These are phyloP conservation scores for Colaptes auratus DNA, from an alignment of 2,113 vertebrate species.

Conservation along the genomic window DNA sequence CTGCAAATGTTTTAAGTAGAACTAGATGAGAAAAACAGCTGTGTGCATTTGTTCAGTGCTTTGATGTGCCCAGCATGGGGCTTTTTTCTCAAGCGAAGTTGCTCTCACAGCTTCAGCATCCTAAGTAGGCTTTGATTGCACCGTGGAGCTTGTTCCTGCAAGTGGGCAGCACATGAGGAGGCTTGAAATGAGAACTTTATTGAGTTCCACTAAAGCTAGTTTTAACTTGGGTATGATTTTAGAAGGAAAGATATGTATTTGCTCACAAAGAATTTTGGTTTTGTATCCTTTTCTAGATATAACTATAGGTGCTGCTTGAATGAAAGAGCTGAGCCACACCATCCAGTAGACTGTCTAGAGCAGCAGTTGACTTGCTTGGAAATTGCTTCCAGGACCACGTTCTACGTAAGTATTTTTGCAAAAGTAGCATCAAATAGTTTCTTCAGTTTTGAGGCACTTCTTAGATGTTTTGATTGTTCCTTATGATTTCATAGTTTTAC, in stretches of 20 bases:
- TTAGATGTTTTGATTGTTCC: not conserved
- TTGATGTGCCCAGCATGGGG: not conserved
- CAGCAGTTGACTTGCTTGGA: not conserved
- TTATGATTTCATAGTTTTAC: not conserved
- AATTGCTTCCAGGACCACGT: not conserved
- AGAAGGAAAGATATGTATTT: not conserved
- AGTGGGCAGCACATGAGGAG: not conserved
- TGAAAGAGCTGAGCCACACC: slow-evolving; percentile 28
- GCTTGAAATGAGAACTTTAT: not conserved
- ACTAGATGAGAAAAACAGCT: slow-evolving; percentile 46
- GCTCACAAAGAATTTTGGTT: slow-evolving; percentile 10
- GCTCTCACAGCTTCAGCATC: not conserved
- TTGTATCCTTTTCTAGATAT: slow-evolving; percentile 45
- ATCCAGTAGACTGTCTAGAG: slow-evolving; percentile 15
- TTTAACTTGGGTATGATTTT: not conserved
- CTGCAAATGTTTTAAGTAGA: slow-evolving; percentile 33
- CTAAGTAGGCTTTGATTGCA: not conserved
- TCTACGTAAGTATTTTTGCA: slow-evolving; percentile 30
- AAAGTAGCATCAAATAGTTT: not conserved
- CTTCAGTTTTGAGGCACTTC: not conserved
- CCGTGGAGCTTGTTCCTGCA: not conserved
- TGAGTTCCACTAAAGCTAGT: not conserved
- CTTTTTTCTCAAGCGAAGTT: not conserved
- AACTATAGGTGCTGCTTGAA: slow-evolving; percentile 52
- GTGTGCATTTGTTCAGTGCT: not conserved